phyloP scores from a whole-genome alignment of 2,113 vertebrate species.

The Picathartes gymnocephalus region DNA sequence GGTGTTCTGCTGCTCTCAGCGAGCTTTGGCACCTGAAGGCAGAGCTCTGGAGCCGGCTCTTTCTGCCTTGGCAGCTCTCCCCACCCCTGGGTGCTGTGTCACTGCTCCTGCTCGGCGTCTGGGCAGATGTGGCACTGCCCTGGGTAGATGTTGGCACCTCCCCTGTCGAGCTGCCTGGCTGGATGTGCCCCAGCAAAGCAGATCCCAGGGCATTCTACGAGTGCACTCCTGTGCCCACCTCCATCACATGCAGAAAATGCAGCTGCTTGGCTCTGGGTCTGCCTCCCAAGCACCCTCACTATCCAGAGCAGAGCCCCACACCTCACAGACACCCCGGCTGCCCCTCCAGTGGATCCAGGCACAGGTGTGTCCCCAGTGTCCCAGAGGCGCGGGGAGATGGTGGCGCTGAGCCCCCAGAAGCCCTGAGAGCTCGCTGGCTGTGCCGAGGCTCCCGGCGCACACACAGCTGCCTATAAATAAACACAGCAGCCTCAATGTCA shows the following conservation, averaged over 20 bases:
- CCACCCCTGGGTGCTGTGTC: not conserved
- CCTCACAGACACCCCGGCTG: not conserved
- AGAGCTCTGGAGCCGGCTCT: not conserved
- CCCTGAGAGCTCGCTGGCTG: not conserved
- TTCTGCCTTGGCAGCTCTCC: not conserved
- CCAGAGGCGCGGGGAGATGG: rapidly evolving
- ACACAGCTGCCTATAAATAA: constrained; percentile 60
- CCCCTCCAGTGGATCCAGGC: not conserved
- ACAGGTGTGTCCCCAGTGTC: not conserved
- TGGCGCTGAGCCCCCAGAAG: not conserved
- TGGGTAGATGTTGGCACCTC: not conserved
- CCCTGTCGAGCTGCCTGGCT: rapidly evolving
- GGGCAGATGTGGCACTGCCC: not conserved
- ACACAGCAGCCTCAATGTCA: constrained; percentile 9
- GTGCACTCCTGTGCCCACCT: not conserved
- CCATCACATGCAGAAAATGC: not conserved
- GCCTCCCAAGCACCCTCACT: not conserved
- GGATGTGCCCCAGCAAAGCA: not conserved
- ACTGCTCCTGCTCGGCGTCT: not conserved
- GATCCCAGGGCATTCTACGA: not conserved
- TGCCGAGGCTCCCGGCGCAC: not conserved
- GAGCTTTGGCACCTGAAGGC: not conserved
- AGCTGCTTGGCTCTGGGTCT: not conserved
- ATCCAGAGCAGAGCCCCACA: not conserved
- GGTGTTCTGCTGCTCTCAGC: not conserved